Base-by-base conservation (phyloP, 2,113 vertebrate genomes). In the Platysteira castanea region DNA sequence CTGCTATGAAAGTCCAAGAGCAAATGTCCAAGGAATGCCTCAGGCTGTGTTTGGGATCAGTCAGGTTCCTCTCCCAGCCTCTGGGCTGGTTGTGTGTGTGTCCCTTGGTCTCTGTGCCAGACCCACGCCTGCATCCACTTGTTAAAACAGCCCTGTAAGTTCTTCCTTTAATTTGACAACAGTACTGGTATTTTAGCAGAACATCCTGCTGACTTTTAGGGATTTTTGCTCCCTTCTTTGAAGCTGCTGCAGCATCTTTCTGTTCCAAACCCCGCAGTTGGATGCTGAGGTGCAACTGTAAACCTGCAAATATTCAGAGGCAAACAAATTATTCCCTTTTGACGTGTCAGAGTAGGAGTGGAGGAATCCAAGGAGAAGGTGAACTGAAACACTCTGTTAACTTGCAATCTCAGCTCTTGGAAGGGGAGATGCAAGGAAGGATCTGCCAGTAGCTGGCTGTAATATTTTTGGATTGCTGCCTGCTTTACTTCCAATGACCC, bases 381-480 rank as follows among this genome's bases (percentile, higher is more conserved):
- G 90, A 90, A 71, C 63, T 37, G 76, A 33, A 81, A 20, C 83
- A 41, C 56, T 75, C 86, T 46, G 74, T 56, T 69, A 47, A 39
- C 84, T 92, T 71, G 64, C 90, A 57, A 6, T 93, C 96, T 89
- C 86, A 73, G 93, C 93, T 84, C 87, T 89, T 27, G 7, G 14
- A 76, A 82, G 35, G 79, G 75, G 80, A 87, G 80, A 14, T 74
- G 61, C 8, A 20, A 44, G 87, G 76, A 86, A 78, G 68, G 90
- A 75, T 91, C 88, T 73, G 70, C 70, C 64, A 8, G 60, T n/a
- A 67, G 94, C 88, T 5, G 4, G 57, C 35, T 78, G 69, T 89
- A 71, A 86, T 89, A 60, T 89, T 95, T 97, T 87, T 90, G 95
- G 90, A 64, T 96, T 96, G 97, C 94, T 90, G 89, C 81, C 53